phyloP scores from a whole-genome alignment of 2,797 vertebrate genomes.

The Apogon talboti region DNA sequence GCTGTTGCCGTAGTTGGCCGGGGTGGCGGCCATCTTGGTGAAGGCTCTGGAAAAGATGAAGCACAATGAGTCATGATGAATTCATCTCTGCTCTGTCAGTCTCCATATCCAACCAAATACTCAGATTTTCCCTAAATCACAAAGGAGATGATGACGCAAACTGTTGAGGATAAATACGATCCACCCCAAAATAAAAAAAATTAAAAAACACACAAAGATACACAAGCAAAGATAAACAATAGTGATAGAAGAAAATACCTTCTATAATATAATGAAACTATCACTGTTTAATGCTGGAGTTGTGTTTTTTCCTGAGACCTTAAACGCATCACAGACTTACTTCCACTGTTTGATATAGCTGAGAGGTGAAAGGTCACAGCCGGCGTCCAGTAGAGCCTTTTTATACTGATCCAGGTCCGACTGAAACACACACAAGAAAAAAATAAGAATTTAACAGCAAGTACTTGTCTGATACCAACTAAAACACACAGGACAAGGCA shows the following conservation, averaged over 20 bases:
- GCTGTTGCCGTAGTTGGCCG: constrained; percentile 91
- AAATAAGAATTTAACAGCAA: too few species aligned
- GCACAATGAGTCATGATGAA: neutral
- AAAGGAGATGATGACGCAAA: too few species aligned
- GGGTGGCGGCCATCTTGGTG: constrained; percentile 94
- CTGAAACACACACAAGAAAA: constrained; percentile 77
- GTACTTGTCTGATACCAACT: too few species aligned
- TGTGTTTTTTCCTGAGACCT: neutral
- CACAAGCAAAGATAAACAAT: too few species aligned
- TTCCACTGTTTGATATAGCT: constrained; percentile 99
- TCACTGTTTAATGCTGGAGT: too few species aligned
- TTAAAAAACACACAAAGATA: too few species aligned
- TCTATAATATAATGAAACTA: too few species aligned
- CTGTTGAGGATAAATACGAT: too few species aligned
- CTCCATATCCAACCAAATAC: neutral
- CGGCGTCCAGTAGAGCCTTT: constrained; percentile 90
- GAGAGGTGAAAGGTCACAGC: constrained; percentile 93
- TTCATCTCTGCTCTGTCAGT: neutral
- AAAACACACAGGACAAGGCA: too few species aligned
- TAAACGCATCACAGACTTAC: constrained; percentile 82
- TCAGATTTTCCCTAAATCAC: too few species aligned
- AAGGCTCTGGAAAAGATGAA: constrained; percentile 86
- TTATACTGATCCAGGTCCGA: constrained; percentile 95
- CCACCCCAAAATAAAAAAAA: too few species aligned
- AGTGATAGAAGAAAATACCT: too few species aligned